phyloP scores from a whole-genome alignment of 2,797 vertebrate genomes.

The Typhlichthys subterraneus region DNA sequence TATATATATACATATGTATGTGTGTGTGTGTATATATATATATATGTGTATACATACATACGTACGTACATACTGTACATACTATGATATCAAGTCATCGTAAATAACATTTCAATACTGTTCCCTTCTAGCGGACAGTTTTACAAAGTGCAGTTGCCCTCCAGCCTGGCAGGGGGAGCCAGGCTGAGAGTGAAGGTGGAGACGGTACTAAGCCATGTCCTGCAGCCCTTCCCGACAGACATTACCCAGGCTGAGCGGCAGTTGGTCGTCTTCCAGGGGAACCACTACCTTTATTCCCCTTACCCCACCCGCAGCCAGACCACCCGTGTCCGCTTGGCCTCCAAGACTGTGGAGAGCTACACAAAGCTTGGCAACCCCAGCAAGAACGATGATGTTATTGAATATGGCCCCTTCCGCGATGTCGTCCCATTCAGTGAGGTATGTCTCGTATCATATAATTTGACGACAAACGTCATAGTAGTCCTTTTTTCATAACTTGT shows the following conservation, averaged over 20 bases:
- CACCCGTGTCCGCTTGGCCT: conserved; percentile 89
- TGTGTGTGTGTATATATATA: too few relatives aligned
- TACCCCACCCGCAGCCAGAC: conserved; percentile 90
- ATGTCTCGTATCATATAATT: neutral
- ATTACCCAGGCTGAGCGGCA: conserved; percentile 96
- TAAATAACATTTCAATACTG: conserved; percentile 2
- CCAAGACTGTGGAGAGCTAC: conserved; percentile 92
- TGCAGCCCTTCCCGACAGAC: conserved; percentile 91
- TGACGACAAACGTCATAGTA: neutral
- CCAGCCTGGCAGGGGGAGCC: conserved; percentile 82
- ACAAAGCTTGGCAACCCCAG: conserved; percentile 93
- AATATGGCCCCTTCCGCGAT: conserved; percentile 94
- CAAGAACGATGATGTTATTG: conserved; percentile 88
- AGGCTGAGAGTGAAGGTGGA: conserved; percentile 89
- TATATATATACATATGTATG: too few relatives aligned
- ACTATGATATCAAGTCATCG: neutral
- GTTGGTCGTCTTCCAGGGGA: conserved; percentile 95
- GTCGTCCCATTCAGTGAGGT: conserved; percentile 90
- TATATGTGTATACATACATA: too few relatives aligned
- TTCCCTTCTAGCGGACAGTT: conserved; percentile 83
- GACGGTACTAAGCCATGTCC: conserved; percentile 88
- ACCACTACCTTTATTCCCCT: conserved; percentile 95
- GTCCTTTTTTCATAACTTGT: too few relatives aligned
- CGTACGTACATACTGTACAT: too few relatives aligned
- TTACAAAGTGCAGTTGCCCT: conserved; percentile 86